A percentile compares a stretch with the other conserved stretches of the same genome.
Conservation (phyloP, 2,888 invertebrate genomes). For the Cephalotes varians region DNA sequence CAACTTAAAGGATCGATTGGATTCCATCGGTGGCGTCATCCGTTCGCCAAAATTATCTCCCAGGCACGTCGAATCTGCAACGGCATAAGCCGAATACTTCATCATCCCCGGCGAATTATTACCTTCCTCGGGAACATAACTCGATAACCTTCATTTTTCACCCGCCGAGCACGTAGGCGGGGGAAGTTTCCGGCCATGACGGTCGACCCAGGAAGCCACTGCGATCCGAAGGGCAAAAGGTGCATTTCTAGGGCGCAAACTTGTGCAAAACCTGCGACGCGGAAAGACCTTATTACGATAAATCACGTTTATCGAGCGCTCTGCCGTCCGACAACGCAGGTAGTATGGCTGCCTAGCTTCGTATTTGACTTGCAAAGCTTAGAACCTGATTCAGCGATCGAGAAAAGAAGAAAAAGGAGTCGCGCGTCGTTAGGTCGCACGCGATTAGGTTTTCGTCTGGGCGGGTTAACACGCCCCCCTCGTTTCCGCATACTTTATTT, state of each 20-base stretch:
- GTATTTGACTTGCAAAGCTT: constrained; percentile 77
- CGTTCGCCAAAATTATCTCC: constrained; percentile 43
- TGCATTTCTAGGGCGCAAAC: constrained; percentile 63
- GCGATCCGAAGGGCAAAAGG: constrained; percentile 48
- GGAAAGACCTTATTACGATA: constrained; percentile 78
- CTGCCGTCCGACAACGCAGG: constrained; percentile 11
- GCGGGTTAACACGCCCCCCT: constrained; percentile 21
- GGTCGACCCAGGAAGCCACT: constrained; percentile 43
- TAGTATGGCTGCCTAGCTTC: constrained; percentile 37
- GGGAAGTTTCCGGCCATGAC: constrained; percentile 41
- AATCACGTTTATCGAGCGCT: constrained; percentile 77
- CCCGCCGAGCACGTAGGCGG: constrained; percentile 19
- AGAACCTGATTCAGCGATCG: constrained; percentile 58
- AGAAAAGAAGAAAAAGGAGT: constrained; percentile 40
- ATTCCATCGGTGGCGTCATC: constrained; percentile 1
- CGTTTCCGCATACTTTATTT: constrained; percentile 35
- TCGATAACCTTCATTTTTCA: constrained; percentile 63
- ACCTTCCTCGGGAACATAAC: constrained; percentile 51
- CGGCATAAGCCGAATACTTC: constrained; percentile 58
- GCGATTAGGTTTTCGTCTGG: constrained; percentile 41
- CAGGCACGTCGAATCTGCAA: constrained; percentile 36
- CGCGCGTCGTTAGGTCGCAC: constrained; percentile 36
- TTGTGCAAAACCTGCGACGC: constrained; percentile 60
- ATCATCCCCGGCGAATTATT: constrained; percentile 59
- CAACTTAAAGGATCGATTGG: constrained; percentile 2